phyloP scores from a whole-genome alignment of 2,113 vertebrate species.

The Centrocercus urophasianus region DNA sequence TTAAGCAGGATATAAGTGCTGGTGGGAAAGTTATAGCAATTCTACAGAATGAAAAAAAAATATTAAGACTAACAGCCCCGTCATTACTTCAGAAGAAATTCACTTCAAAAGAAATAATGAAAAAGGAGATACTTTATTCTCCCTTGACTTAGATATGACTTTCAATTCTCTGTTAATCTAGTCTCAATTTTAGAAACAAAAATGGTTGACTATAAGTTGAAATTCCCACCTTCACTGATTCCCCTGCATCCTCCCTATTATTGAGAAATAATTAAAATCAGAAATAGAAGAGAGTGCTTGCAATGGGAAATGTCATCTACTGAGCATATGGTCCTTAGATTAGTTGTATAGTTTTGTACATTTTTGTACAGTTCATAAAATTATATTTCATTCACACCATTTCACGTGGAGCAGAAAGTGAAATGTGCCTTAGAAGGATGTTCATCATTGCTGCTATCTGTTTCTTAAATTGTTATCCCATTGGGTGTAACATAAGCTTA shows the following conservation, averaged over 20 bases:
- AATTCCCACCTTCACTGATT: not conserved
- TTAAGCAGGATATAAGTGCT: constrained; percentile 6
- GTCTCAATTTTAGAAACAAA: constrained; percentile 6
- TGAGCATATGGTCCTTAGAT: not conserved
- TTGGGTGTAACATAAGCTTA: not conserved
- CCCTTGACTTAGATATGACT: constrained; percentile 17
- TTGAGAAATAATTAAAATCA: constrained; percentile 58
- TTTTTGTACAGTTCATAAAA: constrained; percentile 17
- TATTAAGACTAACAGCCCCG: constrained; percentile 10
- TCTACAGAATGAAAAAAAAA: not conserved
- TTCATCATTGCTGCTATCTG: constrained; percentile 5
- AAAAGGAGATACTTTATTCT: constrained; percentile 48
- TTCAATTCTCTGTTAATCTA: not conserved
- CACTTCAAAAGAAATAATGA: constrained; percentile 41
- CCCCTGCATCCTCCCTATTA: not conserved
- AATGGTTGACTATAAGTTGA: not conserved
- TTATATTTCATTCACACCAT: not conserved
- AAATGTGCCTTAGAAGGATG: constrained; percentile 1
- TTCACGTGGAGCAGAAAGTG: not conserved
- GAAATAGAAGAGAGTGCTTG: not conserved
- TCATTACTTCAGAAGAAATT: constrained; percentile 57
- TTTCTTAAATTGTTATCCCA: constrained; percentile 30
- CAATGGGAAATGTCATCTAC: not conserved
- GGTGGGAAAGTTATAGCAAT: constrained; percentile 10
- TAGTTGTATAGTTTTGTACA: not conserved